phyloP scores from a whole-genome alignment of 2,888 invertebrate genomes.

The Agriopis aurantiaria region DNA sequence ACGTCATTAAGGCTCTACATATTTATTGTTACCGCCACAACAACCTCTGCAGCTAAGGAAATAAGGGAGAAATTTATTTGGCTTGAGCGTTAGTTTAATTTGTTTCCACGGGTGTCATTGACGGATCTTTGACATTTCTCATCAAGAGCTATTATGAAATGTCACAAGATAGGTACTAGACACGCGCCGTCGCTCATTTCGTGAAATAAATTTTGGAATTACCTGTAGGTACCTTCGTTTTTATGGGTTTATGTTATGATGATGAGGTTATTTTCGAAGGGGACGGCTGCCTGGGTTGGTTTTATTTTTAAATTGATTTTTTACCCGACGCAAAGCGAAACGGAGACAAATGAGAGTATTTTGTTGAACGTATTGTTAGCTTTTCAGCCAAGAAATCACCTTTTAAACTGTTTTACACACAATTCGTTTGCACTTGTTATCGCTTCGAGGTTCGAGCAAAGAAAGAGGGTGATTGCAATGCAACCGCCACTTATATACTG shows the following conservation, averaged over 20 bases:
- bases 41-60: background rate
- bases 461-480: too few species aligned
- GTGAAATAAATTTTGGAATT: conserved; percentile 42
- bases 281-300: background rate
- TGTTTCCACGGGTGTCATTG: conserved; percentile 57
- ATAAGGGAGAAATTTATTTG: conserved; percentile 26
- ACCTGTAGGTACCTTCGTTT: conserved; percentile 37
- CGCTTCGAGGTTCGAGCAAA: too few species aligned
- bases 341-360: background rate
- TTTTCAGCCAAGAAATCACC: too few species aligned
- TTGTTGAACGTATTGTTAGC: too few species aligned
- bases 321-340: background rate
- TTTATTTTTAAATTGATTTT: conserved; percentile 3
- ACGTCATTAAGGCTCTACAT: conserved; percentile 55
- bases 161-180: conserved; percentile 42
- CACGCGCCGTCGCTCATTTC: conserved; percentile 46
- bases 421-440: too few species aligned
- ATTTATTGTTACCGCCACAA: conserved; percentile 22
- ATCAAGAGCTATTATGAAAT: conserved; percentile 60
- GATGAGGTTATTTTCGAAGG: conserved; percentile 35
- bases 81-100: conserved; percentile 3
- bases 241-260: conserved; percentile 39
- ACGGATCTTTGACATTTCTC: conserved; percentile 64
- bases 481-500: too few species aligned
- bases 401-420: too few species aligned